Evolutionary conservation across 2,888 invertebrate genomes (phyloP).

Genomic region (Alitta virens): DNA sequence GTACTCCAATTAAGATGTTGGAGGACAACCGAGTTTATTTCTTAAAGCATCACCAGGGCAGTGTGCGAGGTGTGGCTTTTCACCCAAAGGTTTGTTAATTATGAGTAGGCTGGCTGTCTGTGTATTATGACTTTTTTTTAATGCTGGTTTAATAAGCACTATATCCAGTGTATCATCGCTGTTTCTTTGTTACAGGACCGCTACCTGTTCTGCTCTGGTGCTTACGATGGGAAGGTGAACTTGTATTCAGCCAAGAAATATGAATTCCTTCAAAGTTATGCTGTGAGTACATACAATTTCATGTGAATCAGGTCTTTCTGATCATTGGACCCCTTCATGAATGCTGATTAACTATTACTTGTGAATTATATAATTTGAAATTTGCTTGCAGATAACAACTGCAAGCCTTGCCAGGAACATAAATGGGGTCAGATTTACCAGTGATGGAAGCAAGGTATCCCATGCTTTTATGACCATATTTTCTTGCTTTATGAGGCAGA

Average conservation of each 20-base stretch:
- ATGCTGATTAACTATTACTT: neutral
- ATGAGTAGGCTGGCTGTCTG: neutral
- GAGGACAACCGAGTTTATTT: conserved; percentile 30
- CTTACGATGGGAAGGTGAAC: conserved; percentile 60
- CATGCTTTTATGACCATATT: too few relatives aligned
- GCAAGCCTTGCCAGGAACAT: conserved; percentile 57
- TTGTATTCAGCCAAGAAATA: conserved; percentile 58
- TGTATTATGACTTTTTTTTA: too few relatives aligned
- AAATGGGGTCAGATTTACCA: conserved; percentile 59
- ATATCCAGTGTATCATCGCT: too few relatives aligned
- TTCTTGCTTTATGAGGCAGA: too few relatives aligned
- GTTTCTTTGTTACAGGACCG: conserved; percentile 59
- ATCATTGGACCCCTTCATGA: too few relatives aligned
- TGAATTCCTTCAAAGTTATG: conserved; percentile 58
- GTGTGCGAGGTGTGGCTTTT: conserved; percentile 37
- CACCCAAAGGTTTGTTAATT: conserved; percentile 31
- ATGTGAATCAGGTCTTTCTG: too few relatives aligned
- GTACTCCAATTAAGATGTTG: neutral
- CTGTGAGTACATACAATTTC: conserved; percentile 24
- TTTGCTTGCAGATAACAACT: conserved; percentile 51
- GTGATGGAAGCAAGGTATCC: conserved; percentile 56
- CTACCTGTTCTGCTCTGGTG: conserved; percentile 60
- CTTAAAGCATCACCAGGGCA: conserved; percentile 33
- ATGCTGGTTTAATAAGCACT: too few relatives aligned
- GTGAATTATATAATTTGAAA: neutral